phyloP scores from a whole-genome alignment of 2,797 vertebrate genomes.

The Propithecus deckenii region DNA sequence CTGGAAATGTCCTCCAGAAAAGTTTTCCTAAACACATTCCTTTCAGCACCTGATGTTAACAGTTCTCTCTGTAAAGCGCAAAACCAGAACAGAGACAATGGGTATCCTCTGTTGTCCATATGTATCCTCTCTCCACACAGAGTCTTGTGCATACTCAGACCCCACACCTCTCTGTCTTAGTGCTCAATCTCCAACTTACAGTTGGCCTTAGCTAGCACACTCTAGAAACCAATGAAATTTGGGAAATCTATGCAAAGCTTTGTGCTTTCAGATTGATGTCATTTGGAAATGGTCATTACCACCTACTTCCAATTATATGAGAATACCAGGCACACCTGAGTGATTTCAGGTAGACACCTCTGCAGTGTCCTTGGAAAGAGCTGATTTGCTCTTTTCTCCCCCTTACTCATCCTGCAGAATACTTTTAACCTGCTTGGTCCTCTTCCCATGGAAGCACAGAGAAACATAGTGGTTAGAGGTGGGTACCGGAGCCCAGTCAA shows the following conservation, averaged over 20 bases:
- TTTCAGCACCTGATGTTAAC: neutral
- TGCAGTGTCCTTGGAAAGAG: neutral
- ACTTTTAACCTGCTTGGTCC: neutral
- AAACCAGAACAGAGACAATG: neutral
- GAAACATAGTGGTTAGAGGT: neutral
- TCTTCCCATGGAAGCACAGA: neutral
- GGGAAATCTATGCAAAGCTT: neutral
- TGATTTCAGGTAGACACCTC: neutral
- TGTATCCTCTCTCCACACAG: neutral
- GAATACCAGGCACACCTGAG: neutral
- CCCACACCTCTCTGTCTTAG: neutral
- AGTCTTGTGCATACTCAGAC: rapidly evolving
- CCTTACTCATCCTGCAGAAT: neutral
- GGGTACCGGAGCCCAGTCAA: neutral
- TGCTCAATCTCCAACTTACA: neutral
- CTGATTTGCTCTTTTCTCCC: neutral
- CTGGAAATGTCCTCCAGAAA: neutral
- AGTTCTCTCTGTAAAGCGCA: neutral
- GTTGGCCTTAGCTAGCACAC: neutral
- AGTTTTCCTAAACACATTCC: neutral
- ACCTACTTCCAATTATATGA: neutral
- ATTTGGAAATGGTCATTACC: neutral
- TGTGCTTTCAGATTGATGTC: neutral
- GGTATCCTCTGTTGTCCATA: neutral
- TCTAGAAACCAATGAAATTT: conserved; percentile 6